Conservation (phyloP, 2,113 vertebrate genomes). For the Trogon melanurus region DNA sequence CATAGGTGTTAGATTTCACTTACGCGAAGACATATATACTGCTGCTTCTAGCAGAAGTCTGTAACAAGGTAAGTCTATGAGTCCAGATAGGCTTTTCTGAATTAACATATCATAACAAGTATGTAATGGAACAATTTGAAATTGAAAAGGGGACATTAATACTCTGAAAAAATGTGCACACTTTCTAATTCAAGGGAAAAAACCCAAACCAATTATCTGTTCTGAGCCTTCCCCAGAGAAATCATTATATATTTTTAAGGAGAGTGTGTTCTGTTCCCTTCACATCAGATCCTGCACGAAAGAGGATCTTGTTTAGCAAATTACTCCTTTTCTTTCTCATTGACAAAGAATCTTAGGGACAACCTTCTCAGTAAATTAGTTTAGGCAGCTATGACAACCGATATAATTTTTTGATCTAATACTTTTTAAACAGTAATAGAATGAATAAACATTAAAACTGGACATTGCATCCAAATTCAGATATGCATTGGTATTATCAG, state of each 20-base stretch:
- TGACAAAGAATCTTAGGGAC: background rate
- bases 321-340: background rate
- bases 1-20: background rate
- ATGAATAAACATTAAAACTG: background rate
- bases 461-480: background rate
- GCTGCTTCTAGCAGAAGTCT: background rate
- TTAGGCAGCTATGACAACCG: background rate
- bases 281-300: background rate
- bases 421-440: background rate
- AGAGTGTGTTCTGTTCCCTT: background rate
- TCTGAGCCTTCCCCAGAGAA: background rate
- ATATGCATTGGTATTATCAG: background rate
- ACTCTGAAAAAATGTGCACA: background rate
- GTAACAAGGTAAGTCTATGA: background rate
- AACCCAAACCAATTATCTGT: accelerated
- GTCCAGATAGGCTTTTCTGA: background rate
- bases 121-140: background rate
- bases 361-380: background rate
- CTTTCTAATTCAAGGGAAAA: background rate
- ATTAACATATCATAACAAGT: background rate
- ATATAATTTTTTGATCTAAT: background rate
- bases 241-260: background rate
- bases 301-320: background rate
- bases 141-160: background rate
- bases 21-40: background rate